These are phyloP conservation scores for Graphium colonna DNA, from an alignment of 2,888 invertebrate genomes.

Conservation along the genomic window DNA sequence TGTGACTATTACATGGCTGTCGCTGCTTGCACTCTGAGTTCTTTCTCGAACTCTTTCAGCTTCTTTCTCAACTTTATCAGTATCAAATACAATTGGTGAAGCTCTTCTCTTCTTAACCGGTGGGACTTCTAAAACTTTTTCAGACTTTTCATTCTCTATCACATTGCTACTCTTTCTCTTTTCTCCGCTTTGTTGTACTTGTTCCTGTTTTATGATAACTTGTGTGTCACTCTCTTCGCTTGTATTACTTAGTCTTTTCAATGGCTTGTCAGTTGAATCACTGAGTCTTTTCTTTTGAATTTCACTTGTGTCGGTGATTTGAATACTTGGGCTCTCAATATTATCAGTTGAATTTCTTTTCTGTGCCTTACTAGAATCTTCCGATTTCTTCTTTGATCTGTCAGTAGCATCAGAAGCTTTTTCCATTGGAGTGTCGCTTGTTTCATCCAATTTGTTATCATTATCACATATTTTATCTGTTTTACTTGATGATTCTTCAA, in stretches of 20 bases:
- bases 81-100: slow-evolving; percentile 80
- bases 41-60: slow-evolving; percentile 54
- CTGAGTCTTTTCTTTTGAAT: slow-evolving; percentile 43
- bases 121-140: slow-evolving; percentile 31
- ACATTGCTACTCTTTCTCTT: slow-evolving; percentile 37
- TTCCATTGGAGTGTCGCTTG: slow-evolving; percentile 27
- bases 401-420: slow-evolving; percentile 36
- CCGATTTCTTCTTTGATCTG: slow-evolving; percentile 20
- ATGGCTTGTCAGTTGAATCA: slow-evolving; percentile 22
- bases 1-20: slow-evolving; percentile 55
- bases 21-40: slow-evolving; percentile 73
- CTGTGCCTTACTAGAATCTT: slow-evolving; percentile 28
- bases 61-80: slow-evolving; percentile 51
- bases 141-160: slow-evolving; percentile 17
- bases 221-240: slow-evolving; percentile 57
- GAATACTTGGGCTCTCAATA: slow-evolving; percentile 21
- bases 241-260: slow-evolving; percentile 48
- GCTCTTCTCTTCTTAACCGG: slow-evolving; percentile 62
- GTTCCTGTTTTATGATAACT: slow-evolving; percentile 47
- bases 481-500: slow-evolving; percentile 9
- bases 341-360: slow-evolving; percentile 27
- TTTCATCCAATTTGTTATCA: not conserved
- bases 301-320: not conserved
- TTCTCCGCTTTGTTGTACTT: slow-evolving; percentile 28
- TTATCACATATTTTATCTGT: not conserved